Percentiles rank a stretch among this genome's conserved stretches.
These are phyloP conservation scores for Siphlonurus alternatus DNA, from an alignment of 2,888 invertebrate species.

Conservation along the genomic window DNA sequence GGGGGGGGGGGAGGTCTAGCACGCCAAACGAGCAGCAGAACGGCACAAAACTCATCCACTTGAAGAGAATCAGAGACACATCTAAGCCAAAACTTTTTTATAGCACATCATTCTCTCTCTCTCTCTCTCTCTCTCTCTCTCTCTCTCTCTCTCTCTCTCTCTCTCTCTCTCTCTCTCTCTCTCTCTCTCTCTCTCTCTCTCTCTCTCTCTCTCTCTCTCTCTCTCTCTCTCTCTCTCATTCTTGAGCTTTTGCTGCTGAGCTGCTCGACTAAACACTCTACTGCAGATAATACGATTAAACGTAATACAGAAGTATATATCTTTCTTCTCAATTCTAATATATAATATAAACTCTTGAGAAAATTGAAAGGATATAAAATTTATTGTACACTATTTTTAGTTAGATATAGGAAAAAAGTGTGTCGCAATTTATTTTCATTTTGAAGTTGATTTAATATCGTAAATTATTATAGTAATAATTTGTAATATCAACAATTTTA, in stretches of 20 bases:
- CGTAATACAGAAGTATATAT: not conserved
- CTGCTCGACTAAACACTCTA: not conserved
- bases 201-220: not conserved
- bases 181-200: not conserved
- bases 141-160: conserved; percentile 4
- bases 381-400: not conserved
- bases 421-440: too few relatives aligned
- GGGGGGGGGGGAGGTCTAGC: not conserved
- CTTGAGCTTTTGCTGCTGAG: too few relatives aligned
- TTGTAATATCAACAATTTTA: too few relatives aligned
- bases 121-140: not conserved
- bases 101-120: not conserved
- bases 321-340: not conserved
- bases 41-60: conserved; percentile 1
- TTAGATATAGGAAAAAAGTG: too few relatives aligned
- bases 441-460: too few relatives aligned
- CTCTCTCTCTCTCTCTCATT: conserved; percentile 7
- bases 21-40: not conserved
- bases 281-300: not conserved
- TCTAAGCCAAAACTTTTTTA: conserved; percentile 1
- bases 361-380: not conserved
- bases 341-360: not conserved
- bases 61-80: conserved; percentile 3
- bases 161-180: conserved; percentile 7
- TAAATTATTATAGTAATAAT: too few relatives aligned